Evolutionary conservation across 2,888 invertebrate genomes (phyloP).

Genomic region (Parnassius smintheus): DNA sequence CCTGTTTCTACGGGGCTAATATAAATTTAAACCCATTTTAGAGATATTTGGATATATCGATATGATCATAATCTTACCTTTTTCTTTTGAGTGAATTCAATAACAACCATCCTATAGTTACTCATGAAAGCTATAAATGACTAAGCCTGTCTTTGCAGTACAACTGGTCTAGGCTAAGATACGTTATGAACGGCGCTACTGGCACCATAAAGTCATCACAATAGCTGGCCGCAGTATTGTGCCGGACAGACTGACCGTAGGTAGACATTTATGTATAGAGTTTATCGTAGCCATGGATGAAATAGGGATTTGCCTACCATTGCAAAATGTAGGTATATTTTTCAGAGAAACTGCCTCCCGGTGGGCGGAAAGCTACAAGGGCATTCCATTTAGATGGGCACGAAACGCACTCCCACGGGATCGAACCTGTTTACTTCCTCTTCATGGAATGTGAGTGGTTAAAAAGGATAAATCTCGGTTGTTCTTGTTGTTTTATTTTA

Average conservation of each 20-base stretch:
- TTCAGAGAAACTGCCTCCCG: constrained; percentile 24
- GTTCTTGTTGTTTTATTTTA: constrained; percentile 19
- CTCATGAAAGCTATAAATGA: too few species aligned
- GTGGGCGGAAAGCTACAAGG: constrained; percentile 35
- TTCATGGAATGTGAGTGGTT: constrained; percentile 29
- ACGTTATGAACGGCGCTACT: too few species aligned
- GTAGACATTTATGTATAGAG: constrained; percentile 7
- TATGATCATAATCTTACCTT: too few species aligned
- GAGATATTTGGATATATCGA: too few species aligned
- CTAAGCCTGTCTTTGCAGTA: too few species aligned
- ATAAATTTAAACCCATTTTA: too few species aligned
- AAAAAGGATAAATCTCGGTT: constrained; percentile 36
- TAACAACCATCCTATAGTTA: too few species aligned
- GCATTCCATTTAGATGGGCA: constrained; percentile 42
- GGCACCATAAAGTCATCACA: too few species aligned
- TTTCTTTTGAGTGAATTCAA: too few species aligned
- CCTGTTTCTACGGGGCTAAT: too few species aligned
- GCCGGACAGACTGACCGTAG: background rate
- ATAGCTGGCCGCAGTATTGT: background rate
- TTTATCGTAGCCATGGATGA: constrained; percentile 2
- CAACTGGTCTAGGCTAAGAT: too few species aligned
- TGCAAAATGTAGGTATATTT: constrained; percentile 27
- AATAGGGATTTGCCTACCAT: constrained; percentile 11
- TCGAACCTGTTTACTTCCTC: constrained; percentile 32
- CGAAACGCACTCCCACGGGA: constrained; percentile 35